These are phyloP conservation scores for Phrynocephalus vlangalii DNA, from an alignment of 2,797 vertebrate genomes.

Conservation along the genomic window DNA sequence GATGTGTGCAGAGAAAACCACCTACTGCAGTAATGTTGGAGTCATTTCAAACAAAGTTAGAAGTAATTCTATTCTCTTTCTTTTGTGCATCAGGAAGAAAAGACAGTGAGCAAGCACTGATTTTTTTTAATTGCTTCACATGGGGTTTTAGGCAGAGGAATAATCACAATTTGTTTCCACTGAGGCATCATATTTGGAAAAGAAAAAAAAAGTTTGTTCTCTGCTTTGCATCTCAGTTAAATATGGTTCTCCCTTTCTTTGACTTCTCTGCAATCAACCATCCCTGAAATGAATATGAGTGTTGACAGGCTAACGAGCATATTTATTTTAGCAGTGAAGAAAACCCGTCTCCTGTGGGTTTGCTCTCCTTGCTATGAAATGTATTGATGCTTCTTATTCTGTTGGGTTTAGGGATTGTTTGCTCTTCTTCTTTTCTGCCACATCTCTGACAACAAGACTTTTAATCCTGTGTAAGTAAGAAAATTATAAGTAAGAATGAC, in stretches of 20 bases:
- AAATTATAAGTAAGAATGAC: not conserved
- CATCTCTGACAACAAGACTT: not conserved
- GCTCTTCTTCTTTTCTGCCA: not conserved
- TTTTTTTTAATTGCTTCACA: not conserved
- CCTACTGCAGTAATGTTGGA: conserved; percentile 28
- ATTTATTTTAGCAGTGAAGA: conserved; percentile 38
- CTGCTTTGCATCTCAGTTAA: conserved; percentile 42
- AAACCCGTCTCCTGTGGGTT: conserved; percentile 6
- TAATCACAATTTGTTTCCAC: conserved; percentile 53
- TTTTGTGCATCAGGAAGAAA: conserved; percentile 31
- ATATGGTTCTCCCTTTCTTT: not conserved
- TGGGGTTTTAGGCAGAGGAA: conserved; percentile 46
- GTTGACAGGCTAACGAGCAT: conserved; percentile 25
- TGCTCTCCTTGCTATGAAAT: conserved; percentile 10
- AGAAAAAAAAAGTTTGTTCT: not conserved
- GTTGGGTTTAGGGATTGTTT: not conserved
- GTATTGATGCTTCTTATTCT: conserved; percentile 4
- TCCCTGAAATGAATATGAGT: not conserved
- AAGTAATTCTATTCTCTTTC: conserved; percentile 14
- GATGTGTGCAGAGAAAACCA: not conserved
- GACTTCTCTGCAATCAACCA: conserved; percentile 26
- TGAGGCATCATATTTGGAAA: not conserved
- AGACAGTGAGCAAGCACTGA: not conserved
- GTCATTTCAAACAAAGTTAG: conserved; percentile 37
- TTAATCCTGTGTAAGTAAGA: not conserved